These are phyloP conservation scores for Hydrozoanthus gracilis DNA, from an alignment of 92 coral and sea anemone species.

Conservation along the genomic window DNA sequence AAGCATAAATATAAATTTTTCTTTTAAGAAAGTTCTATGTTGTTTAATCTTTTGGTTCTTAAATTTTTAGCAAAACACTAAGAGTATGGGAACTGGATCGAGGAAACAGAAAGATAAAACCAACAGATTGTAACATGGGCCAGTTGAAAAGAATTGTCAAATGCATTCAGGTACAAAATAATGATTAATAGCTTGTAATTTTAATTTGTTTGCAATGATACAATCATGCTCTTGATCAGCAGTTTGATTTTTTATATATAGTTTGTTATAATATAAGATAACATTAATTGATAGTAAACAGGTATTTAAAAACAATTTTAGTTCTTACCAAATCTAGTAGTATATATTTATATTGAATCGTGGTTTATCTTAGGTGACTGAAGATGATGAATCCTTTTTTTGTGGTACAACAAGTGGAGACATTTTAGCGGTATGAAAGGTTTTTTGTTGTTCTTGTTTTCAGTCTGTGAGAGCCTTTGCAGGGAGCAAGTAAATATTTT, in stretches of 20 bases:
- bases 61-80: constrained; percentile 80
- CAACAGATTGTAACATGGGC: constrained; percentile 91
- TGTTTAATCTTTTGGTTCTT: neutral
- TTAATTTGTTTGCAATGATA: neutral
- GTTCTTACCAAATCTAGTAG: neutral
- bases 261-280: no score
- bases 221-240: no score
- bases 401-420: constrained; percentile 99
- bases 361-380: constrained; percentile 69
- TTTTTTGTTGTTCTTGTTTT: neutral
- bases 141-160: constrained; percentile 90
- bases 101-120: constrained; percentile 91
- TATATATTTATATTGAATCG: no score
- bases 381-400: constrained; percentile 85
- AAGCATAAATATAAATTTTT: no score
- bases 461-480: no score
- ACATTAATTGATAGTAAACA: neutral
- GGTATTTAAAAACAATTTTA: no score
- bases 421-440: constrained; percentile 73
- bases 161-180: constrained; percentile 82
- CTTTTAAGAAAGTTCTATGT: no score
- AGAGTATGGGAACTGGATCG: constrained; percentile 92
- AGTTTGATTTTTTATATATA: no score
- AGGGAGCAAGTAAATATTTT: no score
- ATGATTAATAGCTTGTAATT: neutral